Evolutionary conservation across 2,797 vertebrate species (phyloP), one percentile per base, ranked within the genome.

Genomic region (Melanotaenia nigrans): DNA sequence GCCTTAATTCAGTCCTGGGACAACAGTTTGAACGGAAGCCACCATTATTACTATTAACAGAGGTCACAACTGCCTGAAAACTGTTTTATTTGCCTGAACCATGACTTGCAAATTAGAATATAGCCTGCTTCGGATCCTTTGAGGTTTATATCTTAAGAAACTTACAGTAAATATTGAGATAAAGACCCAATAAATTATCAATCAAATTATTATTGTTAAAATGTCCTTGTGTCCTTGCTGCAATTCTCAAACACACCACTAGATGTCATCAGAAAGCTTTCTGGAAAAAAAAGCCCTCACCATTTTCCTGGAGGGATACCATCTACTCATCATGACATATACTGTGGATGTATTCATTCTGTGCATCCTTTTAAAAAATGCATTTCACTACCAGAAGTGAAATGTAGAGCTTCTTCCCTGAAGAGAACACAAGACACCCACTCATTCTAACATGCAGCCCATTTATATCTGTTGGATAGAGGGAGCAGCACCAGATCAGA

Each of bases 211-310:
- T 30, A 30, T 62, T 76, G 68, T 75, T 65, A 16, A 70, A 75
- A 66, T 1, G 54, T 72, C 63, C 71, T 80, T 55, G 72, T 33
- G 8, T 72, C 66, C 35, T 22, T 22, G n/a, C 3, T 8, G 79
- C 78, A 59, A 36, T 78, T 28, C 82, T 25, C 49, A 3, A 6
- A 64, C 18, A 0, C 20, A 0, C 85, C 91, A 87, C 90, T 89
- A 91, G 91, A 78, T 88, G 91, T 84, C 89, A 85, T 65, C 55
- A 85, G 79, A 89, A 87, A 69, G 66, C 85, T 87, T 87, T 79
- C 51, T 56, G 47, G 79, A 61, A 60, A 12, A 24, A 4, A 16
- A 42, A 6, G 8, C 5, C 32, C 24, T 3, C 3, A 25, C 38
- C 40, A 51, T 61, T 61, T 38, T 69, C 57, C 71, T 72, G 24